phyloP scores from a whole-genome alignment of 2,113 vertebrate genomes.

The Dunckerocampus dactyliophorus region DNA sequence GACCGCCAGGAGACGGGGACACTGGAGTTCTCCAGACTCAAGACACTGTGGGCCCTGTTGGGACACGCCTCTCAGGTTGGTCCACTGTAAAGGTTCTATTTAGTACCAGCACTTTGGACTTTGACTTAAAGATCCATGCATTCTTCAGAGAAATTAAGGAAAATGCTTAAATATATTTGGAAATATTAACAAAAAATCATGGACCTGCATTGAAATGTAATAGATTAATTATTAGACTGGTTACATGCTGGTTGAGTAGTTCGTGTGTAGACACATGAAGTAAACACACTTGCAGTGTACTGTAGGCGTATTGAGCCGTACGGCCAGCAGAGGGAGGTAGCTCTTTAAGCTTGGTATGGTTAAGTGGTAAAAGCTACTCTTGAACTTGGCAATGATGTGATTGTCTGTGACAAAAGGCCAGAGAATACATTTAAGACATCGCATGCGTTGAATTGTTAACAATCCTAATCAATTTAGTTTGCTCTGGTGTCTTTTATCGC shows the following conservation, averaged over 20 bases:
- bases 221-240: no score
- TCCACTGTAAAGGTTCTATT: not conserved
- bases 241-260: no score
- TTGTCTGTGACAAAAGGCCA: not conserved
- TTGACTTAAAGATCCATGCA: no score
- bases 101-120: no score
- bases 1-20: conserved; percentile 64
- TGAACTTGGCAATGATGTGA: conserved; percentile 20
- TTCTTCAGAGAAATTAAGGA: no score
- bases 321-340: conserved; percentile 62
- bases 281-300: not conserved
- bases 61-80: conserved; percentile 71
- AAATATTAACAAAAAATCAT: no score
- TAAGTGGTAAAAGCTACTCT: not conserved
- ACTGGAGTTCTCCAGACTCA: conserved; percentile 62
- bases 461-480: no score
- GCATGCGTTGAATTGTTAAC: not conserved
- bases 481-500: conserved; percentile 19
- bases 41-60: conserved; percentile 65
- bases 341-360: conserved; percentile 10
- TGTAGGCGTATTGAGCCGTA: not conserved
- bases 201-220: no score
- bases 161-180: no score
- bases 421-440: not conserved
- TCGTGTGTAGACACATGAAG: no score